A percentile compares a stretch with the other conserved stretches of the same genome.
phyloP scores from a whole-genome alignment of 2,888 invertebrate genomes.

The Spilosoma lubricipeda region DNA sequence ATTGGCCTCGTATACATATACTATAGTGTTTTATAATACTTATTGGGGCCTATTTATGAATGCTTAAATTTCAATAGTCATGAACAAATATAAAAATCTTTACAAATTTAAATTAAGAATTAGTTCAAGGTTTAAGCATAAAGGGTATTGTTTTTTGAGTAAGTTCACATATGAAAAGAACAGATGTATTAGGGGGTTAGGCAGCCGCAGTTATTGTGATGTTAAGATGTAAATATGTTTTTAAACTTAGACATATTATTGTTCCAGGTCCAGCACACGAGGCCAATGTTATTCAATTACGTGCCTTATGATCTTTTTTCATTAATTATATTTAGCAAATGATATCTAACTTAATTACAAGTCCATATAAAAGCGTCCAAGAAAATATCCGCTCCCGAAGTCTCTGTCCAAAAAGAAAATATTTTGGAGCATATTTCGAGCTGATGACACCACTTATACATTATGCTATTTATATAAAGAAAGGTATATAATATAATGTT shows the following conservation, averaged over 20 bases:
- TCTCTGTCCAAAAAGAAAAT: conserved; percentile 45
- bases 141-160: conserved; percentile 35
- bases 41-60: conserved; percentile 3
- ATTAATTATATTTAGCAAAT: conserved; percentile 42
- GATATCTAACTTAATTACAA: conserved; percentile 36
- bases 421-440: conserved; percentile 18
- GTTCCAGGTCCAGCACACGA: conserved; percentile 69
- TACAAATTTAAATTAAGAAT: conserved; percentile 28
- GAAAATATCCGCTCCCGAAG: conserved; percentile 36
- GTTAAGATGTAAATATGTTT: neutral
- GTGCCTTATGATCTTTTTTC: conserved; percentile 76
- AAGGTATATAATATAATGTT: conserved; percentile 27
- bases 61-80: conserved; percentile 14
- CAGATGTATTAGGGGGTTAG: neutral
- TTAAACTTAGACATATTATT: conserved; percentile 35
- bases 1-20: neutral
- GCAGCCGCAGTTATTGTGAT: neutral
- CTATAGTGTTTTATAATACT: neutral
- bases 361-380: conserved; percentile 41
- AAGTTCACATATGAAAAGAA: conserved; percentile 31
- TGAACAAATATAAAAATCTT: conserved; percentile 31
- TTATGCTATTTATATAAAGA: neutral
- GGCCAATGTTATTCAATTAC: conserved; percentile 53
- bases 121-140: conserved; percentile 22
- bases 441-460: conserved; percentile 7